A percentile compares a stretch with the other conserved stretches of the same genome.
phyloP scores from a whole-genome alignment of 2,888 invertebrate species.

The Callyntrura sp. region DNA sequence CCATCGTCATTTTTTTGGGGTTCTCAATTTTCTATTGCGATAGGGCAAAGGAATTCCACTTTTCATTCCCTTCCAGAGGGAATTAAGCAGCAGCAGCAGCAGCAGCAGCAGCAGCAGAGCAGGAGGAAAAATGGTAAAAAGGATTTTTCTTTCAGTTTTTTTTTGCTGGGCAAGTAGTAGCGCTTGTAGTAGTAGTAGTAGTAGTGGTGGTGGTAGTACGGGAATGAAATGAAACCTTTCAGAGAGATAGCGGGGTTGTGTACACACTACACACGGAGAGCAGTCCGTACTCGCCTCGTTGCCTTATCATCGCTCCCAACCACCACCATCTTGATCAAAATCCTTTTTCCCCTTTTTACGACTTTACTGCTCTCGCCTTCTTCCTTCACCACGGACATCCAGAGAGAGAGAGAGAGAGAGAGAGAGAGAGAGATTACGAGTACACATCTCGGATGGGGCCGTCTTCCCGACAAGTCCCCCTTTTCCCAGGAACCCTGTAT shows the following conservation, averaged over 20 bases:
- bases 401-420: too few relatives aligned
- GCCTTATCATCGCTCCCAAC: constrained; percentile 17
- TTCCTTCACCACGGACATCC: background rate
- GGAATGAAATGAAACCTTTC: constrained; percentile 62
- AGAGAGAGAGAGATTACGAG: too few relatives aligned
- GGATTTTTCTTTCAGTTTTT: background rate
- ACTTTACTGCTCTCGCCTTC: background rate
- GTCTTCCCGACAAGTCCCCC: too few relatives aligned
- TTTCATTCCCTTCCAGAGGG: constrained; percentile 21
- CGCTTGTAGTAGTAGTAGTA: background rate
- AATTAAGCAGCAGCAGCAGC: background rate
- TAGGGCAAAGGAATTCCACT: constrained; percentile 74
- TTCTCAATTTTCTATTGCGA: constrained; percentile 66
- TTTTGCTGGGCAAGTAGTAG: too few relatives aligned
- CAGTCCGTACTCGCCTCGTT: background rate
- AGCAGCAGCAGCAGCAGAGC: background rate
- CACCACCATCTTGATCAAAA: constrained; percentile 11
- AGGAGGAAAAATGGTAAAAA: constrained; percentile 6
- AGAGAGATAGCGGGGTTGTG: constrained; percentile 5
- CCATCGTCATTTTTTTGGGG: background rate
- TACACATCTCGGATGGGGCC: too few relatives aligned
- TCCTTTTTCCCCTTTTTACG: constrained; percentile 18
- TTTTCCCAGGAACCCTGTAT: too few relatives aligned
- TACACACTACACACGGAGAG: background rate
- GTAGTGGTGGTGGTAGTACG: too few relatives aligned